Conservation (phyloP, 1,140 invertebrate species). For the Argopecten irradians region DNA sequence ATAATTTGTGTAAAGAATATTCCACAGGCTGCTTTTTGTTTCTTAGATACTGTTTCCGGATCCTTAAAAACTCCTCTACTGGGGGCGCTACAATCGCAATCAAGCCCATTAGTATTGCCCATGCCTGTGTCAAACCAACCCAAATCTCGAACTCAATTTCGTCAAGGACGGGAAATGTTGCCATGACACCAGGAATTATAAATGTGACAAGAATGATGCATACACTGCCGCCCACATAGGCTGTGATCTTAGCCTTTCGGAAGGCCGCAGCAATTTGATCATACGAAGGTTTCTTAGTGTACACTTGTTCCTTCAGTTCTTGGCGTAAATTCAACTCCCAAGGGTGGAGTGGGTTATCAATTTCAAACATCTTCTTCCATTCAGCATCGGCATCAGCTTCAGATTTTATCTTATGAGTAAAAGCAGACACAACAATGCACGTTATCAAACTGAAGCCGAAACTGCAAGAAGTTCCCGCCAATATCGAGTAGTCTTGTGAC, state of each 20-base stretch:
- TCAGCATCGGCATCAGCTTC: constrained; percentile 49
- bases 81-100: constrained; percentile 62
- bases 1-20: not conserved
- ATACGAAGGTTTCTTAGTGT: constrained; percentile 58
- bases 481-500: constrained; percentile 58
- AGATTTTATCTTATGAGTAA: constrained; percentile 56
- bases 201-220: constrained; percentile 55
- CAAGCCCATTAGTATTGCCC: constrained; percentile 58
- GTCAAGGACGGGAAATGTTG: constrained; percentile 59
- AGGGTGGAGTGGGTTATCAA: constrained; percentile 76
- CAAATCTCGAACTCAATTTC: constrained; percentile 56
- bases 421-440: constrained; percentile 57
- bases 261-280: constrained; percentile 60
- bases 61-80: constrained; percentile 60
- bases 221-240: constrained; percentile 60
- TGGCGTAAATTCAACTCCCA: constrained; percentile 71
- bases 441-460: constrained; percentile 58
- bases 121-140: constrained; percentile 58
- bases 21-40: constrained; percentile 40
- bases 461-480: constrained; percentile 52
- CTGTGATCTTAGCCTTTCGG: constrained; percentile 56
- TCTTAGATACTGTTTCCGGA: constrained; percentile 45
- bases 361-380: constrained; percentile 74
- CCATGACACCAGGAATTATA: constrained; percentile 64
- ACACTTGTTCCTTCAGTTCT: constrained; percentile 53